phyloP scores from a whole-genome alignment of 2,888 invertebrate species.

The Pediacus dermestoides region DNA sequence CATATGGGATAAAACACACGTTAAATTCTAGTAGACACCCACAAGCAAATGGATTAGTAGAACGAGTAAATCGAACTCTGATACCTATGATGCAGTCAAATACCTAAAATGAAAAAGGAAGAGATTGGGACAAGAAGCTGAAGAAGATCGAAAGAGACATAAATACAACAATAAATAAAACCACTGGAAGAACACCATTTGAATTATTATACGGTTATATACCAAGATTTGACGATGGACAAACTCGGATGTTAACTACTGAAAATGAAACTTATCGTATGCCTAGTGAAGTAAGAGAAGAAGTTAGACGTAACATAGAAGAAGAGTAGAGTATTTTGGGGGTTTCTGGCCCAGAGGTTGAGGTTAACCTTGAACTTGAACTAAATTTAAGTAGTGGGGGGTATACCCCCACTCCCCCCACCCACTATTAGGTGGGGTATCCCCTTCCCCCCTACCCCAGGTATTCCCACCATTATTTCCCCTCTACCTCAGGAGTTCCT shows the following conservation, averaged over 20 bases:
- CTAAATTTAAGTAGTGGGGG: too few relatives aligned
- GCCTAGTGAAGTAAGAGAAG: slow-evolving; percentile 1
- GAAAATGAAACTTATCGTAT: neutral
- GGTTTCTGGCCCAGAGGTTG: too few relatives aligned
- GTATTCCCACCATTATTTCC: too few relatives aligned
- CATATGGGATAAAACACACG: slow-evolving; percentile 15
- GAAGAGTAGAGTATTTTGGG: neutral
- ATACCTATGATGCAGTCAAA: slow-evolving; percentile 14
- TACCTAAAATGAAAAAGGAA: slow-evolving; percentile 2
- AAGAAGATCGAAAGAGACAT: slow-evolving; percentile 20
- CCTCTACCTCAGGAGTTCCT: too few relatives aligned
- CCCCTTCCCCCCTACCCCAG: too few relatives aligned
- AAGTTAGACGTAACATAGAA: neutral
- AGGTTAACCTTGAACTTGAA: too few relatives aligned
- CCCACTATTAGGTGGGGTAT: too few relatives aligned
- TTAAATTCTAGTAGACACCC: slow-evolving; percentile 25
- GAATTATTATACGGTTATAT: slow-evolving; percentile 20
- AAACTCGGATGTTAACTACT: neutral
- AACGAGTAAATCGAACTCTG: slow-evolving; percentile 19
- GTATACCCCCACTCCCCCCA: too few relatives aligned
- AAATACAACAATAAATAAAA: slow-evolving; percentile 21
- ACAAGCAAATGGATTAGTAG: slow-evolving; percentile 26
- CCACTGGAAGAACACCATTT: slow-evolving; percentile 22
- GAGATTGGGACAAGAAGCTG: slow-evolving; percentile 17
- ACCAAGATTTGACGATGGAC: slow-evolving; percentile 13